phyloP scores from a whole-genome alignment of 2,888 invertebrate species.

The Caenorhabditis japonica region DNA sequence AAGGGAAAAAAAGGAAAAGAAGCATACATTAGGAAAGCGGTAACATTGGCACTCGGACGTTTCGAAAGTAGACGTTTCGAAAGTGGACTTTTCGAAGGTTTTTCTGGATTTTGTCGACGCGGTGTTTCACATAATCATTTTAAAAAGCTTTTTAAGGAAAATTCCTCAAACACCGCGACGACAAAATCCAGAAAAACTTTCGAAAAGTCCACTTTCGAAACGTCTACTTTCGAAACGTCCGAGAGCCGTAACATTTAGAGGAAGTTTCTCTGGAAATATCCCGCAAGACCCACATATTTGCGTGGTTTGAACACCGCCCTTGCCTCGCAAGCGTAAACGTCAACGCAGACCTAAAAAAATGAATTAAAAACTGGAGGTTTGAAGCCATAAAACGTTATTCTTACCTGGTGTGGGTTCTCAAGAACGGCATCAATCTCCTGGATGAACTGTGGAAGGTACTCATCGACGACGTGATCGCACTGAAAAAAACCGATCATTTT shows the following conservation, averaged over 20 bases:
- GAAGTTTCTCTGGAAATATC: slow-evolving; percentile 47
- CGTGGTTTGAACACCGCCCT: slow-evolving; percentile 13
- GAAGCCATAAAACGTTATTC: not conserved
- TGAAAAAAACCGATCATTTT: no score
- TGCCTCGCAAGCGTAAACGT: slow-evolving; percentile 39
- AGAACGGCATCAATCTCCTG: slow-evolving; percentile 71
- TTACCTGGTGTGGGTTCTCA: slow-evolving; percentile 63
- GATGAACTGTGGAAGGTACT: slow-evolving; percentile 75
- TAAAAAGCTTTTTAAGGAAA: no score
- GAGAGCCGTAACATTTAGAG: slow-evolving; percentile 39
- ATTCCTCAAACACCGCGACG: no score
- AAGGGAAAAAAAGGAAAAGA: slow-evolving; percentile 1
- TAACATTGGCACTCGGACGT: no score
- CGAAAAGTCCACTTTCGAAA: no score
- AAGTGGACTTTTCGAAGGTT: no score
- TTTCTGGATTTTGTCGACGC: no score
- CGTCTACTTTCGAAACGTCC: no score
- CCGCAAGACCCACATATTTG: slow-evolving; percentile 52
- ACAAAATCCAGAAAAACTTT: no score
- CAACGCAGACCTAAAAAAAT: slow-evolving; percentile 45
- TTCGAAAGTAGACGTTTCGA: no score
- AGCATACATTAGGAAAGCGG: slow-evolving; percentile 2
- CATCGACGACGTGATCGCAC: slow-evolving; percentile 73
- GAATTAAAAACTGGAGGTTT: no score
- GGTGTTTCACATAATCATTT: no score